Base-by-base conservation (phyloP, 2,888 invertebrate species). In the Nyleta sp. region DNA sequence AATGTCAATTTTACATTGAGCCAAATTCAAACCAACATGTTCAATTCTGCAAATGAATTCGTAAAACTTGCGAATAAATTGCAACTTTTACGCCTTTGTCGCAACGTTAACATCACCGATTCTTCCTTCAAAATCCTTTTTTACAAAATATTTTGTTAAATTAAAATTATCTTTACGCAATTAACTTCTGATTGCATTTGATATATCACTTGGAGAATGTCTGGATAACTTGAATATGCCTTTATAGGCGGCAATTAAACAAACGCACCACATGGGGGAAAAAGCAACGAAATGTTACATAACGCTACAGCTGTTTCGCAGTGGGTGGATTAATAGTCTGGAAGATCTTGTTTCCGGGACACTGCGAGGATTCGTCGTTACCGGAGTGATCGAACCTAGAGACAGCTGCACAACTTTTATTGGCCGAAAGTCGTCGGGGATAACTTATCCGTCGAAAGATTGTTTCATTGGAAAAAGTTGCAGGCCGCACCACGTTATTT, bases 281-380 rank as follows among this genome's bases (percentile, higher is more conserved):
- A 31, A 24, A 50, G 10, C 40, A 59, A 20, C 38, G n/a, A 48
- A 46, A 57, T 11, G 33, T 73, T 73, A 59, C 52, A 33, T 48
- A 46, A 64, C 4, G 35, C 57, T 48, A 73, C 67, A 74, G 74
- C 60, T 74, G 67, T 74, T 67, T 57, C 42, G 20, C 13, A 10
- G 50, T 65, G 57, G 67, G 67, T 71, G 60, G 46, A 67, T 44
- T 53, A 74, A 74, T 46, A 67, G 44, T 59, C 52, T 28, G 57
- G 46, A 67, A 53, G 65, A 67, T 59, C 73, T 67, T 60, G 65
- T 64, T 65, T 74, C 65, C 68, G 48, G 15, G 31, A 68, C 68
- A 35, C 50, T 31, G 38, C 31, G 44, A 75, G 62, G 44, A 73
- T 57, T 52, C 50, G 57, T 75, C 48, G 42, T 73, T 65, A 73